Evolutionary conservation across 2,888 invertebrate genomes (phyloP), one percentile per base, ranked within the genome.

Genomic region (Drosophila ustulata): DNA sequence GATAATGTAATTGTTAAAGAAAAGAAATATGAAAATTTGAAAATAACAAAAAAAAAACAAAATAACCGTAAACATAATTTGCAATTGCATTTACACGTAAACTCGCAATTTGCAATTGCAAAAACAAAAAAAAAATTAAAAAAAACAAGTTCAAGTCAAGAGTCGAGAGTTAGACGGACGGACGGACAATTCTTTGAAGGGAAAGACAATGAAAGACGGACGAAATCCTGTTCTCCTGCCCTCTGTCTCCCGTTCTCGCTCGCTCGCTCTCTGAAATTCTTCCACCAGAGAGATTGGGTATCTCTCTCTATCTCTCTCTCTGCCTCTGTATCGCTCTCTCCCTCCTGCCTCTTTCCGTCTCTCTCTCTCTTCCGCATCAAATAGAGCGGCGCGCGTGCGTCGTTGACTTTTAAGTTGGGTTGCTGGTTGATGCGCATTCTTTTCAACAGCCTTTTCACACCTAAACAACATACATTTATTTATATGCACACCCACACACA

Each of bases 1-100:
- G 74, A 64, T 78, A 71, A 78, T 75, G 65, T 70, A 80, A 80
- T 70, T 70, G 75, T 72, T 75, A 72, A 80, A 71, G 34, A 43
- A 53, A 75, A 32, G 45, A 55, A 30, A 52, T 8, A 37, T 37
- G 39, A 41, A 41, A 65, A 58, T 46, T 49, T 9, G n/a, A 41
- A 43, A 43, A 64, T 34, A 67, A 56, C 28, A 37, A 34, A 34
- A 11, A 39, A 43, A 43, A 64, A 56, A 25, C 28, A 61, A 56
- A 51, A 51, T 43, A 58, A 51, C 32, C 50, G 41, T 68, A 55
- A 51, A 59, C 51, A 65, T 66, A 66, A 61, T 41, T 41, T 49
- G 53, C 64, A 78, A 57, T 39, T 51, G 26, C 46, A 64, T 26
- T 50, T 52, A 58, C 55, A 41, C 13, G 39, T 41, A 13, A 41